These are phyloP conservation scores for Pristionchus arcanus DNA, from an alignment of 2,888 invertebrate genomes.

Conservation along the genomic window DNA sequence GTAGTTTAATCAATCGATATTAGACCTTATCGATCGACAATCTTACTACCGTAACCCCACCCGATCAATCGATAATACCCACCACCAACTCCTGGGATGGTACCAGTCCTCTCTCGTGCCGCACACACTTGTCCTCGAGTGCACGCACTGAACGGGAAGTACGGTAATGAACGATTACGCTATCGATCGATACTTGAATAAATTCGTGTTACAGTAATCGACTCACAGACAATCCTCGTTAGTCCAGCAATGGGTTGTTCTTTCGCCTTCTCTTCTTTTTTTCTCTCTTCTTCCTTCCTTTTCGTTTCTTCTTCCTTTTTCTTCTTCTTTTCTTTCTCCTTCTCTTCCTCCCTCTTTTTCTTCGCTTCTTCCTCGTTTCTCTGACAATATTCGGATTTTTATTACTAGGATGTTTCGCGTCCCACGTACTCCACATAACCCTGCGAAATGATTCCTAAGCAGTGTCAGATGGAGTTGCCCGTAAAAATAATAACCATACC, in stretches of 20 bases:
- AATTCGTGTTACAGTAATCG: neutral
- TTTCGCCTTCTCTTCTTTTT: neutral
- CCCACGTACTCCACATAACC: neutral
- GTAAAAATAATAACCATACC: neutral
- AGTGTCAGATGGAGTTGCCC: neutral
- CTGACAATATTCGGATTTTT: neutral
- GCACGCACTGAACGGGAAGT: neutral
- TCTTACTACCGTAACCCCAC: neutral
- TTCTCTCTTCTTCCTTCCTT: slow-evolving; percentile 27
- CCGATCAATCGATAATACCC: neutral
- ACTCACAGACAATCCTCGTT: slow-evolving; percentile 18
- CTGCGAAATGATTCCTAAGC: neutral
- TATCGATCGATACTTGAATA: neutral
- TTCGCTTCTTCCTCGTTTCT: neutral
- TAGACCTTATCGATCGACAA: too few relatives aligned
- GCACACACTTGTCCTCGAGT: slow-evolving; percentile 21
- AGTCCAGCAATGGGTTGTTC: slow-evolving; percentile 36
- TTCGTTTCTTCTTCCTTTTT: neutral
- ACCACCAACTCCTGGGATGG: slow-evolving; percentile 49
- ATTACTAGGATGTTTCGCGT: neutral
- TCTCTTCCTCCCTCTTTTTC: neutral
- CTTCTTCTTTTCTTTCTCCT: slow-evolving; percentile 6
- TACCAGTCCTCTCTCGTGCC: slow-evolving; percentile 35
- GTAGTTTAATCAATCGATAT: too few relatives aligned
- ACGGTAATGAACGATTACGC: neutral